Evolutionary conservation across 2,113 vertebrate species (phyloP), one percentile per base, ranked within the genome.

Genomic region (Microcebus griseorufus): DNA sequence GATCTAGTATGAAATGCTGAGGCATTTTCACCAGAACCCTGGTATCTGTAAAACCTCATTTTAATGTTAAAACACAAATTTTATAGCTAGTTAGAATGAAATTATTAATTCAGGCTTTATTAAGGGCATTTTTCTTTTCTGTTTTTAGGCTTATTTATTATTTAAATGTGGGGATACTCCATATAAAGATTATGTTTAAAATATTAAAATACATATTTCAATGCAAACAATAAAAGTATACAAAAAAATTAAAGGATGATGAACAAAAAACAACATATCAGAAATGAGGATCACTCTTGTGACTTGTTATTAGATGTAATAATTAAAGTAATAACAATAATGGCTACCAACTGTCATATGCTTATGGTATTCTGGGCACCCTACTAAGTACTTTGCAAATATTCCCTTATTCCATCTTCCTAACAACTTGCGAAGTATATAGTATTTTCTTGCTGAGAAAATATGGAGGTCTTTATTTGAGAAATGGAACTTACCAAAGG

Each of bases 81-180:
- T 93, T 42, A 79, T 39, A 87, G 34, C 42, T 96, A 70, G 27
- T 83, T 79, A 95, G 69, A 78, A 51, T 97, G 37, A 70, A 69
- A 48, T 55, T 81, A 16, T 58, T 86, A 67, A 92, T 72, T 90
- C 32, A 78, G 16, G 3, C 55, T 96, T 97, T 96, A 96, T 84
- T 90, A 93, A 95, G 25, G 60, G 4, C 58, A 90, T 96, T 91
- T 62, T 82, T 98, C 39, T 93, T 75, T 97, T 67, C 69, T 53
- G 67, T 85, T 95, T 93, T 81, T 65, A 72, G 87, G 22, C n/a
- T 82, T 86, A 90, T 93, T 92, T 88, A 94, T 96, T 92, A 92
- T 96, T 96, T 97, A 93, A 79, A 90, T 87, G 5, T 65, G 25
- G 69, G 89, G 64, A 73, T 60, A 83, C 6, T 58, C 62, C 51